Conservation (phyloP, 2,888 invertebrate species). For the Agonopterix arenella region DNA sequence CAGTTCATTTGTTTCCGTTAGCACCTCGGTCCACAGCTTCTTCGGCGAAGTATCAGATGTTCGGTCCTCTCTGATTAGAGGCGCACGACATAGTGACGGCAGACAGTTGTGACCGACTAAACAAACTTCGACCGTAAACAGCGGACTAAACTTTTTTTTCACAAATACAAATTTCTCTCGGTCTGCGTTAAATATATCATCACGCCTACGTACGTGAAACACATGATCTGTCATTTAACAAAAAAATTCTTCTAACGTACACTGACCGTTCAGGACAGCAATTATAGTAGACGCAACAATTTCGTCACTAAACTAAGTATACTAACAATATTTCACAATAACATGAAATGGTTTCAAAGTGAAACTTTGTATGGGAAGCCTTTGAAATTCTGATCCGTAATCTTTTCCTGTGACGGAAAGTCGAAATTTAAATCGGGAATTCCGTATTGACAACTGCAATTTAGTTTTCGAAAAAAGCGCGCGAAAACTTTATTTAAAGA, state of each 20-base stretch:
- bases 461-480: too few relatives aligned
- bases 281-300: too few relatives aligned
- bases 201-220: constrained; percentile 34
- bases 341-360: too few relatives aligned
- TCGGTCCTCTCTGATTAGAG: constrained; percentile 52
- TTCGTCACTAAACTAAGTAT: too few relatives aligned
- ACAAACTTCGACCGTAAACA: constrained; percentile 29
- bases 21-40: constrained; percentile 54
- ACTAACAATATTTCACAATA: too few relatives aligned
- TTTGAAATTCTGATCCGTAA: too few relatives aligned
- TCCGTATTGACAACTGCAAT: too few relatives aligned
- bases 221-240: constrained; percentile 37
- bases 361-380: too few relatives aligned
- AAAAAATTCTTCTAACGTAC: not conserved
- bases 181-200: constrained; percentile 35
- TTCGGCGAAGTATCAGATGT: constrained; percentile 60
- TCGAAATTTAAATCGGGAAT: too few relatives aligned
- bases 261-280: not conserved
- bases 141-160: constrained; percentile 18
- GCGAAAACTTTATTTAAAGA: too few relatives aligned
- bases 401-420: too few relatives aligned
- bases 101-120: constrained; percentile 28
- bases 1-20: constrained; percentile 72
- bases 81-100: constrained; percentile 39
- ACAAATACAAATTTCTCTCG: constrained; percentile 32